Percentiles rank a stretch among this genome's conserved stretches.
Evolutionary conservation across 2,113 vertebrate species (phyloP).

Genomic region (Reinhardtius hippoglossoides): DNA sequence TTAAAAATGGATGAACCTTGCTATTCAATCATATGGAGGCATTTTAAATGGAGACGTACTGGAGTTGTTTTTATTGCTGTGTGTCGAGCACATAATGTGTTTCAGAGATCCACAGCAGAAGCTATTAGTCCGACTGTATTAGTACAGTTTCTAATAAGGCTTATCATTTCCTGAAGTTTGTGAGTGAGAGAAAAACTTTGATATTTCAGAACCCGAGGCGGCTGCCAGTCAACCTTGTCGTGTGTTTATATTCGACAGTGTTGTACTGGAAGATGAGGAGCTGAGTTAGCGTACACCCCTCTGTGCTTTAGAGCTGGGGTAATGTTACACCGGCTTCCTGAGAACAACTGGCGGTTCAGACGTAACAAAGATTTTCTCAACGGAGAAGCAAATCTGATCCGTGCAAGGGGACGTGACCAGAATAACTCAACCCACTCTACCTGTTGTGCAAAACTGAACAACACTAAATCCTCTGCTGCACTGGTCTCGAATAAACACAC

Average conservation of each 20-base stretch:
- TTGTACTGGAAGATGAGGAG: slow-evolving; percentile 34
- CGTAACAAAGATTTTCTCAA: slow-evolving; percentile 43
- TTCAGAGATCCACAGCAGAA: slow-evolving; percentile 15
- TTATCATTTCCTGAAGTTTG: background rate
- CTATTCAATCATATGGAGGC: slow-evolving; percentile 45
- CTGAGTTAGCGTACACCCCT: slow-evolving; percentile 24
- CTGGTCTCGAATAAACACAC: slow-evolving; percentile 9
- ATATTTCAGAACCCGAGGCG: background rate
- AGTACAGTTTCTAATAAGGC: background rate
- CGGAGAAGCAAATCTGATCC: slow-evolving; percentile 49
- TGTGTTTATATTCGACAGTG: slow-evolving; percentile 54
- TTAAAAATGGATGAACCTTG: slow-evolving; percentile 71
- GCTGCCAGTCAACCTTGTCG: slow-evolving; percentile 21
- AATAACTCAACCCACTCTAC: slow-evolving; percentile 28
- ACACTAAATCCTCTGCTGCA: slow-evolving; percentile 13
- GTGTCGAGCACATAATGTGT: slow-evolving; percentile 18
- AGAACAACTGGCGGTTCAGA: slow-evolving; percentile 43
- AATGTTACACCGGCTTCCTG: slow-evolving; percentile 50
- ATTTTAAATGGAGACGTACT: slow-evolving; percentile 42
- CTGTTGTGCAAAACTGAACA: slow-evolving; percentile 34
- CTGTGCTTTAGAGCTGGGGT: slow-evolving; percentile 31
- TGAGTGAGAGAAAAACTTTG: background rate
- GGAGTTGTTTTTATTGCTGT: slow-evolving; percentile 34
- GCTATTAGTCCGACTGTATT: slow-evolving; percentile 6
- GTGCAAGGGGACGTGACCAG: slow-evolving; percentile 27